Conservation (phyloP, 2,113 vertebrate genomes). For the Onychostoma macrolepis region DNA sequence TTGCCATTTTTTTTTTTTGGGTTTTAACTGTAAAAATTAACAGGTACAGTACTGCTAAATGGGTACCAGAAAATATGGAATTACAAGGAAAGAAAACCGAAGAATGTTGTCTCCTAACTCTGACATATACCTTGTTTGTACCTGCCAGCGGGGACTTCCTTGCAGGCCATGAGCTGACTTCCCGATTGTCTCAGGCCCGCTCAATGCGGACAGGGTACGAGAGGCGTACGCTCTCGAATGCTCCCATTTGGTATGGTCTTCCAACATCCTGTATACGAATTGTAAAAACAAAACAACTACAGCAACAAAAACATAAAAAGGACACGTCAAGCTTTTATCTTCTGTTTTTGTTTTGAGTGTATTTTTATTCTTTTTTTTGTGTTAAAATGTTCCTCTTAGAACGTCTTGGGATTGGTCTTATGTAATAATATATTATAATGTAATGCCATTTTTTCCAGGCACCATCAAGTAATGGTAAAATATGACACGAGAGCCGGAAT, state of each 20-base stretch:
- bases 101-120: slow-evolving; percentile 99
- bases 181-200: slow-evolving; percentile 99
- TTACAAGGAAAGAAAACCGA: slow-evolving; percentile 82
- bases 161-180: slow-evolving; percentile 99
- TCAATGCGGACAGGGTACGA: slow-evolving; percentile 99
- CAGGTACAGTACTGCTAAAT: slow-evolving; percentile 99
- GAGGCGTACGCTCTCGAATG: slow-evolving; percentile 99
- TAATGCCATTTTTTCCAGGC: slow-evolving; percentile 99
- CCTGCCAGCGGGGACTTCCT: slow-evolving; percentile 99
- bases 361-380: slow-evolving; percentile 76
- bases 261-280: slow-evolving; percentile 99
- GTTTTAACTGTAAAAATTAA: slow-evolving; percentile 91
- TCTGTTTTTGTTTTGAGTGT: slow-evolving; percentile 67
- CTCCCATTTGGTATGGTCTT: slow-evolving; percentile 99
- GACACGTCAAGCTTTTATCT: slow-evolving; percentile 96
- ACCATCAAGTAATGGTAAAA: slow-evolving; percentile 93
- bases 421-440: slow-evolving; percentile 84
- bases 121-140: slow-evolving; percentile 99
- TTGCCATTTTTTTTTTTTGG: slow-evolving; percentile 80
- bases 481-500: slow-evolving; percentile 89
- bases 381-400: slow-evolving; percentile 74
- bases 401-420: slow-evolving; percentile 64
- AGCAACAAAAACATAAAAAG: slow-evolving; percentile 79
- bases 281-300: slow-evolving; percentile 71
- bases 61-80: slow-evolving; percentile 97